Percentiles rank a stretch among this genome's conserved stretches.
Conservation (phyloP, 2,113 vertebrate species). For the Lathamus discolor region DNA sequence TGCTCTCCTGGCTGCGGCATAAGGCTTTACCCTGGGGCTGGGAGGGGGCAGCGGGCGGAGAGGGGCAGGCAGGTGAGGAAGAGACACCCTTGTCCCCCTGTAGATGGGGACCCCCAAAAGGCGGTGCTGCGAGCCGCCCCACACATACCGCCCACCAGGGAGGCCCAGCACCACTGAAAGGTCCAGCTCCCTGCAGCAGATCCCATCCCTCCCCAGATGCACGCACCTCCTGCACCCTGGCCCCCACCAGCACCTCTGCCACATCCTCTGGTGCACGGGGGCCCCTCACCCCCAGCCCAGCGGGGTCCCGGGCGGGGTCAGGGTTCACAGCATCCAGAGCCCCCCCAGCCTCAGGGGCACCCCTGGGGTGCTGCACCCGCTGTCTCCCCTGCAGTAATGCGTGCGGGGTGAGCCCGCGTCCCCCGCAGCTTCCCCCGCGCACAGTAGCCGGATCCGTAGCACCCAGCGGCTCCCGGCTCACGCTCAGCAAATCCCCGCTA, state of each 20-base stretch:
- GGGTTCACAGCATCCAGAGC: neutral
- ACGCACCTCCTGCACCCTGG: neutral
- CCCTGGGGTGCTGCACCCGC: neutral
- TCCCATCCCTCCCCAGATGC: neutral
- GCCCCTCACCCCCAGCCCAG: neutral
- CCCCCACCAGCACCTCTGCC: neutral
- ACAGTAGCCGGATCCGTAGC: neutral
- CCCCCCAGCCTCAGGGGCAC: neutral
- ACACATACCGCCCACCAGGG: rapidly evolving
- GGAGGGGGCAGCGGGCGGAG: neutral
- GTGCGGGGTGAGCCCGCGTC: rapidly evolving
- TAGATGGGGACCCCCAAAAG: neutral
- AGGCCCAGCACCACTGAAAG: neutral
- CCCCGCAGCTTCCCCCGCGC: neutral
- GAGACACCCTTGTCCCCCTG: rapidly evolving
- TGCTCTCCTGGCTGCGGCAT: neutral
- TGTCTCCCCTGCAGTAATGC: neutral
- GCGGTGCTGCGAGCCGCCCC: rapidly evolving
- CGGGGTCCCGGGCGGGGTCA: neutral
- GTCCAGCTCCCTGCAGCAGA: rapidly evolving
- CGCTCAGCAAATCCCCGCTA: constrained; percentile 22
- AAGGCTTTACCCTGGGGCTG: neutral
- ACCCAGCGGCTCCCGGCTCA: neutral
- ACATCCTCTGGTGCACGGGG: neutral
- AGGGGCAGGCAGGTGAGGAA: neutral